Percentiles rank a stretch among this genome's conserved stretches.
These are phyloP conservation scores for Macropodus opercularis DNA, from an alignment of 2,797 vertebrate species.

Conservation along the genomic window DNA sequence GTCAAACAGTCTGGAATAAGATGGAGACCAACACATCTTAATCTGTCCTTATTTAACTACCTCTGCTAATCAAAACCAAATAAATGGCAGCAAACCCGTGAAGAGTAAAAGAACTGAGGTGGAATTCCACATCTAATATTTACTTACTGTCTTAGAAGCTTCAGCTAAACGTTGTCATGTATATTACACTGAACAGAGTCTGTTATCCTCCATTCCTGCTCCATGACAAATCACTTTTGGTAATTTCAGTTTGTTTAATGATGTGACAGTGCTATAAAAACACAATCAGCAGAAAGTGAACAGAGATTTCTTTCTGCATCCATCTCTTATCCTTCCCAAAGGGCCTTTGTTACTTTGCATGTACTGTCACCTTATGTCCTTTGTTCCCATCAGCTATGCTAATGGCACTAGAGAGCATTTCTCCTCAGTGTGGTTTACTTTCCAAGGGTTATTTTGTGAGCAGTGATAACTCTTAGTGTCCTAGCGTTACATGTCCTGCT, in stretches of 20 bases:
- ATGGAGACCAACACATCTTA: neutral
- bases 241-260: too few species aligned
- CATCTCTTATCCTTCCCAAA: neutral
- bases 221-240: too few species aligned
- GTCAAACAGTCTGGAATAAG: neutral
- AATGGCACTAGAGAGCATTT: too few species aligned
- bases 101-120: slow-evolving; percentile 7
- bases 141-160: too few species aligned
- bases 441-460: neutral
- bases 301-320: neutral
- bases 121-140: neutral
- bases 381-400: too few species aligned
- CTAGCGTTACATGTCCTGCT: neutral
- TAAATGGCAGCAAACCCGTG: neutral
- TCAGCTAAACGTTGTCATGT: neutral
- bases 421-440: neutral
- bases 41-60: slow-evolving; percentile 4
- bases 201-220: too few species aligned
- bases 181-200: too few species aligned
- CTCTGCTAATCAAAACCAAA: slow-evolving; percentile 1
- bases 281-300: neutral
- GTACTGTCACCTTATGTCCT: neutral
- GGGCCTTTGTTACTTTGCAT: too few species aligned
- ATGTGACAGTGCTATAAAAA: too few species aligned
- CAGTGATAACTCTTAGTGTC: neutral